Evolutionary conservation across 2,888 invertebrate genomes (phyloP), one percentile per base, ranked within the genome.

Genomic region (Drymonia ruficornis): DNA sequence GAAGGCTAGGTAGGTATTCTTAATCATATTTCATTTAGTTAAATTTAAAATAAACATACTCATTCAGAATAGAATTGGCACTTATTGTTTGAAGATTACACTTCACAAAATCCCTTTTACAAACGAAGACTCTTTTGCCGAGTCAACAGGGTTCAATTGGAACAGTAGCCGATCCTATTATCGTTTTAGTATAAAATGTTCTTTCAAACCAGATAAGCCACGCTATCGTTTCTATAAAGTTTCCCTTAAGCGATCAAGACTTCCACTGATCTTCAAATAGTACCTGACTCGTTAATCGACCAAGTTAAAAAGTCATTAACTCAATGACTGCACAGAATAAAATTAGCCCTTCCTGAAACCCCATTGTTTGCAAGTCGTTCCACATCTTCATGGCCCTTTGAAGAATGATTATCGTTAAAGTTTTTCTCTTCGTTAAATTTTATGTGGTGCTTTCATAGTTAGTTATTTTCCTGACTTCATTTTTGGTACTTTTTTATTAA

Each of bases 401-500:
- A 85, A 82, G 84, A 86, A 81, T 85, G 79, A 81, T 85, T 78
- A 84, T 82, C 67, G 67, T 58, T 53, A 55, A 84, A 87, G 78
- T 87, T 87, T 73, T 50, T 56, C 66, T 55, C 13, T 43, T 62
- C 70, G 72, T 78, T 73, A 77, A 75, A 78, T 76, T 77, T 76
- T 76, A 79, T 73, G 69, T 62, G 55, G 43, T 19, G 40, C 16
- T 16, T 40, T 40, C 16, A 40, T 40, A 4, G 16, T 16, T 16
- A 40, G 16, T 16, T 9, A 16, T 40, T 50, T 50, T 34, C 0
- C 13, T 9, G 18, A 9, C 3, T 6, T 11, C 13, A n/a, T n/a
- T n/a, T 36, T n/a, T 9, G 36, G 11, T 36, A 6, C n/a, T n/a
- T 36, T n/a, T 36, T 23, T 23, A n/a, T n/a, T n/a, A n/a, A n/a